Evolutionary conservation across 2,113 vertebrate species (phyloP).

Genomic region (Baryphthengus martii): DNA sequence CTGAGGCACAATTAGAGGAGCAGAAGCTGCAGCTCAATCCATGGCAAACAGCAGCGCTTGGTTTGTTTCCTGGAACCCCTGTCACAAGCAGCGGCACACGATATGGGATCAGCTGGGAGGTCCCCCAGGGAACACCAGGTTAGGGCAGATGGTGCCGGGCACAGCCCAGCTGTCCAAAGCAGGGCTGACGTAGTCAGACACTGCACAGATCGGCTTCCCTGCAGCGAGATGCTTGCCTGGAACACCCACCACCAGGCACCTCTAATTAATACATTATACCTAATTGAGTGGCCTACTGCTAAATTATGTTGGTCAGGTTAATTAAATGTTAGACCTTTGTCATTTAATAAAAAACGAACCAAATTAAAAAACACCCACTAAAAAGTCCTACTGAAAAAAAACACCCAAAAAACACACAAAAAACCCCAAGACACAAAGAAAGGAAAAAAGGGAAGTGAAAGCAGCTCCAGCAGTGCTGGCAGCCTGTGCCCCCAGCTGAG

Average conservation of each 20-base stretch:
- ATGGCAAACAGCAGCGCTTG: background rate
- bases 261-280: background rate
- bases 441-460: background rate
- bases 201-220: background rate
- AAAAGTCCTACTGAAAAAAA: background rate
- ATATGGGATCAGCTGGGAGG: background rate
- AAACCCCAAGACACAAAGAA: background rate
- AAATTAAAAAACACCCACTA: background rate
- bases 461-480: background rate
- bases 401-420: background rate
- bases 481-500: background rate
- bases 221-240: background rate
- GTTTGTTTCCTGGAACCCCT: background rate
- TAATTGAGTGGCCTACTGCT: background rate
- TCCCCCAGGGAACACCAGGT: accelerated
- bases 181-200: accelerated
- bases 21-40: background rate
- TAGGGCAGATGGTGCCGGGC: background rate
- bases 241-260: background rate
- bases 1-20: background rate
- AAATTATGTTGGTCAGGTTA: background rate
- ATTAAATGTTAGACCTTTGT: background rate
- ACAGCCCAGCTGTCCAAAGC: background rate
- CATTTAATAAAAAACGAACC: background rate
- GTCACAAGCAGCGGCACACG: accelerated